Percentiles rank a stretch among this genome's conserved stretches.
Evolutionary conservation across 35 echinoderm and acorn worm genomes (phyloP).

Genomic region (Eucidaris tribuloides): DNA sequence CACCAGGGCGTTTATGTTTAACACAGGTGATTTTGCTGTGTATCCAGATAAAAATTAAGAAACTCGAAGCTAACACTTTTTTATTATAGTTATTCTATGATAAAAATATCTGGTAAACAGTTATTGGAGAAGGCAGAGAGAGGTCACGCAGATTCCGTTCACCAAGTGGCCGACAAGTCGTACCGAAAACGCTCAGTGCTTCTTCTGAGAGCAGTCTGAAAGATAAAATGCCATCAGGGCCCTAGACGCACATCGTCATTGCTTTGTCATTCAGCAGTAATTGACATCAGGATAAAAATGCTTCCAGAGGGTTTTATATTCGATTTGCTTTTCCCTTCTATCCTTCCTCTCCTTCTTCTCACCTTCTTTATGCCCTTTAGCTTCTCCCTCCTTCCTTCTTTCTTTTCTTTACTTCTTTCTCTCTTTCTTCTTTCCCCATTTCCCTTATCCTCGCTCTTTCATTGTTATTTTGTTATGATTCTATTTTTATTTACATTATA

Average conservation of each 20-base stretch:
- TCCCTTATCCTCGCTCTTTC: not conserved
- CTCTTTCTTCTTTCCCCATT: not conserved
- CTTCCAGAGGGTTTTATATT: not conserved
- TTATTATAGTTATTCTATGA: no score
- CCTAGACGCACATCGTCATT: not conserved
- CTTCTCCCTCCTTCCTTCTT: not conserved
- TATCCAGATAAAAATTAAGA: no score
- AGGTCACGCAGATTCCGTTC: not conserved
- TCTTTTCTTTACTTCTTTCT: not conserved
- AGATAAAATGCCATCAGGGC: not conserved
- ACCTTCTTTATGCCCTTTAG: not conserved
- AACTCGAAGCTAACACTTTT: no score
- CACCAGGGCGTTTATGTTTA: no score
- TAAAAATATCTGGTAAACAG: no score
- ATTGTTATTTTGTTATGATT: not conserved
- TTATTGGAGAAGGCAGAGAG: not conserved
- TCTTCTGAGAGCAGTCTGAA: not conserved
- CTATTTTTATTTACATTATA: no score
- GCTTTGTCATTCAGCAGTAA: not conserved
- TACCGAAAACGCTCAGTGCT: not conserved
- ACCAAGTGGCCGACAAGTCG: conserved; percentile 25
- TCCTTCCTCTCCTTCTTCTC: not conserved
- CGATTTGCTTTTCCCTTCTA: not conserved
- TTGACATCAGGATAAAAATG: not conserved
- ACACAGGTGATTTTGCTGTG: no score